Conservation (phyloP, 1,140 invertebrate genomes). For the Araneus ventricosus region DNA sequence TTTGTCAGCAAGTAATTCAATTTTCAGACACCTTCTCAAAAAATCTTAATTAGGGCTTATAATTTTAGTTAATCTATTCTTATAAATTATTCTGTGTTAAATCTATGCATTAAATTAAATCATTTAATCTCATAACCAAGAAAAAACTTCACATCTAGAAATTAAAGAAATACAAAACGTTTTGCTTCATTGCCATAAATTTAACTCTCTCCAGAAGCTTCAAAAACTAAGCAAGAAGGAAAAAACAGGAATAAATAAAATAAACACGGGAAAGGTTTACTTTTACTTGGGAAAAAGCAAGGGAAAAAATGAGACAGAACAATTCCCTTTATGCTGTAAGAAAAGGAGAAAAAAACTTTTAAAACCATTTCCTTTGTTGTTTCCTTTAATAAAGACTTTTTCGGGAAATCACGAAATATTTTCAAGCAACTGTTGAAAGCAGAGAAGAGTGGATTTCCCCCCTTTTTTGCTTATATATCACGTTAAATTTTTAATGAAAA, state of each 20-base stretch:
- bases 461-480: conserved; percentile 72
- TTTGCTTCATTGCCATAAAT: conserved; percentile 32
- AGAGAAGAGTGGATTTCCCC: conserved; percentile 45
- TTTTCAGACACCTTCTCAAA: too few relatives aligned
- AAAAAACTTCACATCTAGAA: not conserved
- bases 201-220: conserved; percentile 8
- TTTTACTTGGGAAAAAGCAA: not conserved
- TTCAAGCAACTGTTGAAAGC: conserved; percentile 68
- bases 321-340: conserved; percentile 37
- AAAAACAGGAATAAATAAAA: not conserved
- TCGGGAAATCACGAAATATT: conserved; percentile 72
- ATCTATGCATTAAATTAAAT: not conserved
- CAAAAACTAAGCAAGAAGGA: not conserved
- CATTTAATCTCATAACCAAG: not conserved
- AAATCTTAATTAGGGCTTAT: not conserved
- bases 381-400: conserved; percentile 74
- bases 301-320: conserved; percentile 29
- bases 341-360: conserved; percentile 44
- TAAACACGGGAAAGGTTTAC: conserved; percentile 43
- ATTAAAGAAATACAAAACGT: conserved; percentile 51
- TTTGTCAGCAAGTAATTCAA: too few relatives aligned
- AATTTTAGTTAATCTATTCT: not conserved
- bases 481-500: conserved; percentile 75
- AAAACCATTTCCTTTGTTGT: conserved; percentile 73
- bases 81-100: not conserved